A percentile compares a stretch with the other conserved stretches of the same genome.
These are phyloP conservation scores for Plecturocebus donacophilus DNA, from an alignment of 2,113 vertebrate species.

Conservation along the genomic window DNA sequence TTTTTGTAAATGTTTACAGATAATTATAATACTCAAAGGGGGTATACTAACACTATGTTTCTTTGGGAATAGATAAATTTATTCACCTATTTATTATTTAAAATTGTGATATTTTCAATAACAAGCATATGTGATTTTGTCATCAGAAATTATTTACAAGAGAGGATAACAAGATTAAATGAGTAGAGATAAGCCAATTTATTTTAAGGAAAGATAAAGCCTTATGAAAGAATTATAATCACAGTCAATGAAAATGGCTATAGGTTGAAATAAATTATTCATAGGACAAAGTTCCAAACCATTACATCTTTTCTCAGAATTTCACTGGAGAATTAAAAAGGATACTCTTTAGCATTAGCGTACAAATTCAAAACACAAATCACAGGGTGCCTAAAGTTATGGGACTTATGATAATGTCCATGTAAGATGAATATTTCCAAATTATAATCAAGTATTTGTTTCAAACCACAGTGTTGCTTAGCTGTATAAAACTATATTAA, in stretches of 20 bases:
- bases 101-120: conserved; percentile 3
- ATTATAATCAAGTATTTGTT: neutral
- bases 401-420: neutral
- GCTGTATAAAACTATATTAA: neutral
- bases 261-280: neutral
- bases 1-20: neutral
- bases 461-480: neutral
- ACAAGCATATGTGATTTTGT: neutral
- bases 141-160: neutral
- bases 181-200: neutral
- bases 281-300: neutral
- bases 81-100: neutral
- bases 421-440: neutral
- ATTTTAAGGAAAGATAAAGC: neutral
- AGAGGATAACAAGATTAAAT: neutral
- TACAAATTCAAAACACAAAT: neutral
- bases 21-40: neutral
- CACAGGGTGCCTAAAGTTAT: neutral
- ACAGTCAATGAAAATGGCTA: neutral
- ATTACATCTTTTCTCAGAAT: neutral
- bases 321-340: neutral
- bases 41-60: neutral
- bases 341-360: neutral
- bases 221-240: neutral
- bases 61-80: neutral